Percentiles rank a stretch among this genome's conserved stretches.
Conservation (phyloP, 2,888 invertebrate species). For the Thelaira solivaga region DNA sequence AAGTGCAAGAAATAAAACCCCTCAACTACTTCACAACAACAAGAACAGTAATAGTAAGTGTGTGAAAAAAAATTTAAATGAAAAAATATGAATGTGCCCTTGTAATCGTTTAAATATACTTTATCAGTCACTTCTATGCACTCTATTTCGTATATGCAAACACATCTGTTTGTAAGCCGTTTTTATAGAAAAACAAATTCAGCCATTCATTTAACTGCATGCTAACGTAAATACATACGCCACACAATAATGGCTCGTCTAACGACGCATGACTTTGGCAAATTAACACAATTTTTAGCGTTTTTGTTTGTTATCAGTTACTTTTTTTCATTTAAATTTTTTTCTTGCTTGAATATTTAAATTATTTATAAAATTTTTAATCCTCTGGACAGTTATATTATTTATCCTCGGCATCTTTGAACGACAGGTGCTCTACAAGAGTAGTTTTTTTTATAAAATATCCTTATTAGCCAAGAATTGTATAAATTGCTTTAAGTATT, state of each 20-base stretch:
- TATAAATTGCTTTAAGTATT: no score
- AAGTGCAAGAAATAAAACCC: conserved; percentile 37
- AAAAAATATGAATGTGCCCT: background rate
- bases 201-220: background rate
- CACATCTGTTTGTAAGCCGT: background rate
- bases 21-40: background rate
- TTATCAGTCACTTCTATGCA: background rate
- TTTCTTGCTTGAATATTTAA: background rate
- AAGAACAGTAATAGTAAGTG: conserved; percentile 2
- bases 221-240: background rate
- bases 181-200: conserved; percentile 1
- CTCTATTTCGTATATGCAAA: no score
- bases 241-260: conserved; percentile 18
- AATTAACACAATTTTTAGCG: conserved; percentile 64
- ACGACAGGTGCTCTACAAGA: background rate
- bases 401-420: background rate
- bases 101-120: conserved; percentile 1
- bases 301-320: conserved; percentile 39
- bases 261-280: conserved; percentile 64
- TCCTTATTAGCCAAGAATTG: no score
- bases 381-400: conserved; percentile 25
- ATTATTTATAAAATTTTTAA: conserved; percentile 30
- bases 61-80: background rate
- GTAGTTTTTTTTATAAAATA: background rate
- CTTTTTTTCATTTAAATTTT: background rate